Evolutionary conservation across 2,113 vertebrate species (phyloP).

Genomic region (Dolichotis patagonum): DNA sequence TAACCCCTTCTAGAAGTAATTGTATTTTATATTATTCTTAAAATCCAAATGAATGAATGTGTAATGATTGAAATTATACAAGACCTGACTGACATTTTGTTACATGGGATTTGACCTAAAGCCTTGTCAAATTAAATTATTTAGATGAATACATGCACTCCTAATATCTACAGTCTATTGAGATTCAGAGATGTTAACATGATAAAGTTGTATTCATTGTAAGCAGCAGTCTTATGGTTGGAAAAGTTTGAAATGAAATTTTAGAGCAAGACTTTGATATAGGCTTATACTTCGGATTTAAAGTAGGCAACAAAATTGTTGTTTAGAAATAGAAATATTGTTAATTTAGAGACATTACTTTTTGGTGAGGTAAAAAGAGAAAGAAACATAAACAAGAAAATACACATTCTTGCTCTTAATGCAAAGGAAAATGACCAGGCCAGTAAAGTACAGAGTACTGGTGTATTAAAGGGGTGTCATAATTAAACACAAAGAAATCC

Average conservation of each 20-base stretch:
- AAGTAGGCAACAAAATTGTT: constrained; percentile 1
- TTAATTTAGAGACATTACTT: background rate
- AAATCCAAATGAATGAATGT: background rate
- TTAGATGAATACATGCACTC: background rate
- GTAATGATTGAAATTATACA: background rate
- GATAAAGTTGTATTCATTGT: constrained; percentile 17
- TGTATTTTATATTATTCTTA: constrained; percentile 19
- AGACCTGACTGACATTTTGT: background rate
- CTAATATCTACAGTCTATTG: background rate
- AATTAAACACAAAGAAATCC: background rate
- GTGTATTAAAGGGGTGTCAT: background rate
- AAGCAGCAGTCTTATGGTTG: background rate
- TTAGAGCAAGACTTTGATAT: constrained; percentile 53
- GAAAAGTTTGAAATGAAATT: constrained; percentile 60
- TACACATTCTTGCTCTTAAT: background rate
- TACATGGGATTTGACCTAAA: background rate
- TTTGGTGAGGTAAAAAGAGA: background rate
- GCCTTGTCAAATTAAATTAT: background rate
- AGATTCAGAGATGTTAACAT: background rate
- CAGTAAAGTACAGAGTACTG: background rate
- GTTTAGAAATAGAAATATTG: constrained; percentile 23
- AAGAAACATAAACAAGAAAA: background rate
- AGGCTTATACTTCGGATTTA: constrained; percentile 35
- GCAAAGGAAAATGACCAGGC: background rate
- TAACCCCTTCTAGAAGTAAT: background rate